These are phyloP conservation scores for Drosophila eugracilis DNA, from an alignment of 1,140 invertebrate genomes.

Conservation along the genomic window DNA sequence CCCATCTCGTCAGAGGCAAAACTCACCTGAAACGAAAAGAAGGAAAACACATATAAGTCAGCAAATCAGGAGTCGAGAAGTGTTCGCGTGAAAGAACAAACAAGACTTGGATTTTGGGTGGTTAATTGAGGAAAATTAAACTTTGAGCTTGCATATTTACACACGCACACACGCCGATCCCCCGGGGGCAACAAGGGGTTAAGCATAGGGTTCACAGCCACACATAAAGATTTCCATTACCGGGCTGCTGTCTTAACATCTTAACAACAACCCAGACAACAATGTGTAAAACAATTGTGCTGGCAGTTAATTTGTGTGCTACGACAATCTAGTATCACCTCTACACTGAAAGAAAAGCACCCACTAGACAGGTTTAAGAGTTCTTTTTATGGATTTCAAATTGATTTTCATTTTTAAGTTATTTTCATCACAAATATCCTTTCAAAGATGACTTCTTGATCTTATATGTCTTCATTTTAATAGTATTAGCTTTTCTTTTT, in stretches of 20 bases:
- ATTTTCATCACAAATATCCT: no score
- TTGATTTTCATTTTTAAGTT: no score
- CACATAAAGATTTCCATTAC: constrained; percentile 21
- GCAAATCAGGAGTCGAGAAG: constrained; percentile 31
- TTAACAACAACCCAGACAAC: constrained; percentile 25
- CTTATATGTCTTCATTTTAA: no score
- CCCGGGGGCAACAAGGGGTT: constrained; percentile 6
- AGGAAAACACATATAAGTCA: neutral
- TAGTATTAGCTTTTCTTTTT: neutral
- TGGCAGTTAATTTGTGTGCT: constrained; percentile 68
- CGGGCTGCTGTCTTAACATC: constrained; percentile 6
- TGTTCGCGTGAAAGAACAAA: constrained; percentile 45
- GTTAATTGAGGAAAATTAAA: constrained; percentile 76
- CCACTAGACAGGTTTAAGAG: no score
- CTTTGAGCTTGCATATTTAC: constrained; percentile 15
- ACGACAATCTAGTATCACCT: constrained; percentile 29
- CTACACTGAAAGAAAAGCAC: constrained; percentile 3
- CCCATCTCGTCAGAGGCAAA: neutral
- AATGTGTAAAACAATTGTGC: constrained; percentile 73
- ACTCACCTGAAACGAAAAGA: constrained; percentile 31
- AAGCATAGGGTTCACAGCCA: constrained; percentile 1
- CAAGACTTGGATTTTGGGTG: constrained; percentile 17
- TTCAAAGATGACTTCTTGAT: no score
- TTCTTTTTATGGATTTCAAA: no score
- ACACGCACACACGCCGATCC: neutral